Evolutionary conservation across 2,113 vertebrate genomes (phyloP).

Genomic region (Erpornis zantholeuca): DNA sequence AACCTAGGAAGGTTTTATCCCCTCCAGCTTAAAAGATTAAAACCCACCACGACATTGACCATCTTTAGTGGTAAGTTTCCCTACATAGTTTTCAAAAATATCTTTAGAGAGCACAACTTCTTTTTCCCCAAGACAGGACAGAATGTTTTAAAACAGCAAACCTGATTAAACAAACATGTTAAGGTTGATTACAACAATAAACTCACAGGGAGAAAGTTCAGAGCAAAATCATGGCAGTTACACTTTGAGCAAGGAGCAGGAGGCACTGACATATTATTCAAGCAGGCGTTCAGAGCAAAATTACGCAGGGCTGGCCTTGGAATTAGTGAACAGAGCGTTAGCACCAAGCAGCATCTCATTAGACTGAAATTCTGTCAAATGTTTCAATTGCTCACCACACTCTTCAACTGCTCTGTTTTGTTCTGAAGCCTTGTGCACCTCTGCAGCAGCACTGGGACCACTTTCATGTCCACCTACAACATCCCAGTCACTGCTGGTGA

Average conservation of each 20-base stretch:
- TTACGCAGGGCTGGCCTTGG: constrained; percentile 52
- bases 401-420: constrained; percentile 76
- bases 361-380: constrained; percentile 34
- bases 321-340: constrained; percentile 74
- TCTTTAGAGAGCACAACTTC: not conserved
- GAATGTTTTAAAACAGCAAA: constrained; percentile 16
- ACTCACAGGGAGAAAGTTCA: constrained; percentile 34
- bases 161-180: constrained; percentile 47
- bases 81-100: not conserved
- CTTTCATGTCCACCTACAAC: constrained; percentile 75
- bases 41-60: not conserved
- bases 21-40: not conserved
- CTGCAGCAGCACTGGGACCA: constrained; percentile 72
- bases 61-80: not conserved
- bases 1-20: not conserved
- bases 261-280: constrained; percentile 51
- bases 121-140: not conserved
- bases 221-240: constrained; percentile 64
- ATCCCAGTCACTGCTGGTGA: constrained; percentile 79
- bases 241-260: constrained; percentile 58
- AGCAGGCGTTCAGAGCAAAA: constrained; percentile 74
- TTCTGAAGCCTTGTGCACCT: constrained; percentile 76
- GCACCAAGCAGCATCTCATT: constrained; percentile 68
- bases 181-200: constrained; percentile 26
- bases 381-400: constrained; percentile 85